phyloP scores from a whole-genome alignment of 2,888 invertebrate genomes.

The Caenorhabditis panamensis region DNA sequence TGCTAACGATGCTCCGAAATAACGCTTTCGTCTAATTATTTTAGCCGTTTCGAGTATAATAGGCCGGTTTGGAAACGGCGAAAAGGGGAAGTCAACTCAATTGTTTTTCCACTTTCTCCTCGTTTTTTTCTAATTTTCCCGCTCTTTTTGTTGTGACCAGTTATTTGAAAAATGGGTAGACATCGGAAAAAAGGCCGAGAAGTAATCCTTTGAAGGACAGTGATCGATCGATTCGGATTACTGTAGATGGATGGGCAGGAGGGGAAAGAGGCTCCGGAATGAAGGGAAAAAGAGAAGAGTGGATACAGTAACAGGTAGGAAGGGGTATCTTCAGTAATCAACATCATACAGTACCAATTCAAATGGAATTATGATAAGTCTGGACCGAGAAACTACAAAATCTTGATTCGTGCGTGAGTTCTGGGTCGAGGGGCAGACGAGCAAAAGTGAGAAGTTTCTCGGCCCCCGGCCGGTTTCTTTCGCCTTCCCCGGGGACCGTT shows the following conservation, averaged over 20 bases:
- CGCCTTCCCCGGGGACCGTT: slow-evolving; percentile 38
- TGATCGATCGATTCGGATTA: slow-evolving; percentile 41
- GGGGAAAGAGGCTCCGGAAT: neutral
- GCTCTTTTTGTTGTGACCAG: neutral
- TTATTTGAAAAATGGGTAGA: slow-evolving; percentile 2
- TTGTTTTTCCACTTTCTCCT: neutral
- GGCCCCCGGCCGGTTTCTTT: slow-evolving; percentile 1
- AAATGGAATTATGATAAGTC: too few species aligned
- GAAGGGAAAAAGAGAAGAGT: too few species aligned
- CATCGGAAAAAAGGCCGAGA: slow-evolving; percentile 1
- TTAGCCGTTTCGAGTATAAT: neutral
- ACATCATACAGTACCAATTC: too few species aligned
- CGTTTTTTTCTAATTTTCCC: neutral
- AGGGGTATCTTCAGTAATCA: too few species aligned
- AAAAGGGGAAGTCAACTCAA: neutral
- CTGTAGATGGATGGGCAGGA: neutral
- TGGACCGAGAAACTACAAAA: too few species aligned
- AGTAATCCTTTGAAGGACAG: slow-evolving; percentile 11
- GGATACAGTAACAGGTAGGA: too few species aligned
- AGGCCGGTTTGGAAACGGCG: neutral
- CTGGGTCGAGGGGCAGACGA: neutral
- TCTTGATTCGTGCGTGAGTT: too few species aligned
- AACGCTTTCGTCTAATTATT: neutral
- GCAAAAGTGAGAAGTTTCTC: slow-evolving; percentile 38
- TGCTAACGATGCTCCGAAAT: too few species aligned